These are phyloP conservation scores for Myiotriccus ornatus DNA, from an alignment of 2,797 vertebrate genomes.

Conservation along the genomic window DNA sequence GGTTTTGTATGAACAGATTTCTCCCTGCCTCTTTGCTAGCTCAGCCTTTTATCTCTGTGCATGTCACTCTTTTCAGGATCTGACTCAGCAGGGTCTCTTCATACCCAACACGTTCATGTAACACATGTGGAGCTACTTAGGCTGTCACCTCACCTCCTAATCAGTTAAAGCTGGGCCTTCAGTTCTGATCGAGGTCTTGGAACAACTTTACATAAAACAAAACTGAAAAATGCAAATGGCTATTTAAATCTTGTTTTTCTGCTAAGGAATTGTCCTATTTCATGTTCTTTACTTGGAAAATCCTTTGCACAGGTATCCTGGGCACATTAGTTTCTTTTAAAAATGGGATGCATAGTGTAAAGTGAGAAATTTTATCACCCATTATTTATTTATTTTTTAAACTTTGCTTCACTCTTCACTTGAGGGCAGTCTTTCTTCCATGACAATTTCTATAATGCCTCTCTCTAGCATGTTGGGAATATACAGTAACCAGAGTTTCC, in stretches of 20 bases:
- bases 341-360: not conserved
- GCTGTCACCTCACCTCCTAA: not conserved
- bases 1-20: not conserved
- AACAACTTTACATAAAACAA: not conserved
- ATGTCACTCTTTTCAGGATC: not conserved
- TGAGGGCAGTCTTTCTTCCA: not conserved
- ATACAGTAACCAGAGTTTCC: not conserved
- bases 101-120: not conserved
- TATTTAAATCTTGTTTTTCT: not conserved
- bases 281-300: not conserved
- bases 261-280: not conserved
- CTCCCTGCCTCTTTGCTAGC: not conserved
- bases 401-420: not conserved
- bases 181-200: not conserved
- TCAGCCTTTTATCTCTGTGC: not conserved
- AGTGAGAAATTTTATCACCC: not conserved
- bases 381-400: not conserved
- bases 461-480: not conserved
- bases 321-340: not conserved
- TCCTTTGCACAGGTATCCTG: not conserved
- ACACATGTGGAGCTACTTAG: not conserved
- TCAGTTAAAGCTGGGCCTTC: not conserved
- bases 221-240: not conserved
- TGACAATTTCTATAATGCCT: not conserved
- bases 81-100: not conserved